Evolutionary conservation across 2,797 vertebrate genomes (phyloP).

Genomic region (Tangara arthus): DNA sequence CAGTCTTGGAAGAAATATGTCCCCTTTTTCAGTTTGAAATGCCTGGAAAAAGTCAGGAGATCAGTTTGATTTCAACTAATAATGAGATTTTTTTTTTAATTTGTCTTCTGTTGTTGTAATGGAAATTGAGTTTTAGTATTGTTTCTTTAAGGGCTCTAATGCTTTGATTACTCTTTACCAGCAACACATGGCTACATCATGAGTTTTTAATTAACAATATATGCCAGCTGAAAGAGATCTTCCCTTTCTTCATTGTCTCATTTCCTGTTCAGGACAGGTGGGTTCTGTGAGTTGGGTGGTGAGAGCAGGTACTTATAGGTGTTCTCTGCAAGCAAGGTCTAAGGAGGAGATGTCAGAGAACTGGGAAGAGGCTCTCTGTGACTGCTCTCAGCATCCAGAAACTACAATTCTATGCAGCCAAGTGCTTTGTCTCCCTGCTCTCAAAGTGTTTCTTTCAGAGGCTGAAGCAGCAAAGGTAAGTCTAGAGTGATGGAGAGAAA

Average conservation of each 20-base stretch:
- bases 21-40: not conserved
- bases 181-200: not conserved
- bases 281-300: rapidly evolving
- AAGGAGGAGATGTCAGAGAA: not conserved
- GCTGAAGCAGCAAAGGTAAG: not conserved
- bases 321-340: rapidly evolving
- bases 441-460: rapidly evolving
- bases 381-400: not conserved
- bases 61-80: not conserved
- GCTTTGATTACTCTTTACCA: not conserved
- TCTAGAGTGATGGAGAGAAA: not conserved
- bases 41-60: not conserved
- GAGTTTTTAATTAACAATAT: not conserved
- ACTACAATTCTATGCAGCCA: rapidly evolving
- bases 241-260: not conserved
- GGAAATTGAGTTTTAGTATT: not conserved
- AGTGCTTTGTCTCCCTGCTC: not conserved
- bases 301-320: rapidly evolving
- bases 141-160: not conserved
- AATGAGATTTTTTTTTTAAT: rapidly evolving
- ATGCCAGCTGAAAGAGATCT: not conserved
- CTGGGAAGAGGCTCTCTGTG: rapidly evolving
- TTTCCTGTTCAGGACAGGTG: not conserved
- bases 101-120: not conserved
- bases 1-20: not conserved